Evolutionary conservation across 2,797 vertebrate genomes (phyloP), one percentile per base, ranked within the genome.

Genomic region (Syngnathus rostellatus): DNA sequence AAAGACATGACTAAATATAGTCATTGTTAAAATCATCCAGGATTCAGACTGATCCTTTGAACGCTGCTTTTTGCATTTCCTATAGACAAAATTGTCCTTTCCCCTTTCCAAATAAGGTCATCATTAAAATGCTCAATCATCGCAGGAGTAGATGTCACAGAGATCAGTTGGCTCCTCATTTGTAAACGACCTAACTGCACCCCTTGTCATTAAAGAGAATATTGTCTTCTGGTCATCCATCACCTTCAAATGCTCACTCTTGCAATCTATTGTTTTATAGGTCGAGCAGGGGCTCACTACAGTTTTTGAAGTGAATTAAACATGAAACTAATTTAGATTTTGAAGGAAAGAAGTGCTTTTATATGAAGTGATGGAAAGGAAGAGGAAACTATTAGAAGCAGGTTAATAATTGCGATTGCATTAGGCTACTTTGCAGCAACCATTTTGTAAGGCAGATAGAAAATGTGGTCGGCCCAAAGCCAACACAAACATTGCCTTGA

Each of bases 401-500:
- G 77, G 65, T 60, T 76, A 84, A 77, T 72, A 72, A 70, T 69
- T 68, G 71, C 65, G 67, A 63, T 72, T 75, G 70, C 68, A 72
- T 77, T 76, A 70, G 74, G 69, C 70, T 73, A 72, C 74, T 83
- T 78, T 78, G 70, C 77, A 77, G 73, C 71, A 83, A 73, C 63
- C 59, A 68, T 80, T 72, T 77, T 68, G 75, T 78, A 79, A 72
- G 69, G 74, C 78, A 74, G 67, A 69, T 76, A 83, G 77, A 82
- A 82, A 67, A 65, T 70, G n/a, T 53, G 8, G 53, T 68, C 85
- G 87, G 86, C 75, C 65, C 50, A 60, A 8, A 67, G 77, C 86
- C 86, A 88, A 88, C 69, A 81, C 74, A 86, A 87, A 84, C 79
- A 83, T 25, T 43, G 78, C 76, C 80, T 81, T 85, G 77, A 86